These are phyloP conservation scores for Vollenhovia emeryi DNA, from an alignment of 1,140 invertebrate genomes.

Conservation along the genomic window DNA sequence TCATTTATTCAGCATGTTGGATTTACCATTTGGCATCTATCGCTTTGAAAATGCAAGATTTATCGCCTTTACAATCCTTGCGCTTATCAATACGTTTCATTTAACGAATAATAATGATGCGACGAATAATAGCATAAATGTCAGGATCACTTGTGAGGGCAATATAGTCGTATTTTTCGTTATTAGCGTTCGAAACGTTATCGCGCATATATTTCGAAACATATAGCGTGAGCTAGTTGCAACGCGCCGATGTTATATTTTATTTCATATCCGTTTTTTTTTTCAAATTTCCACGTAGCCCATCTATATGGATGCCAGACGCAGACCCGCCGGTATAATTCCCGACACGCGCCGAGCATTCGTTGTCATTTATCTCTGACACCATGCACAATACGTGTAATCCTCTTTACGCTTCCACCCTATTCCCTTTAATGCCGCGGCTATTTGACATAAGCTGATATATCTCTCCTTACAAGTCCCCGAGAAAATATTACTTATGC, in stretches of 20 bases:
- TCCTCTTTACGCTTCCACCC: conserved; percentile 72
- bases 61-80: not conserved
- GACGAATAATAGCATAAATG: conserved; percentile 26
- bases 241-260: conserved; percentile 39
- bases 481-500: conserved; percentile 54
- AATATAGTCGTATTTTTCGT: conserved; percentile 24
- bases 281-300: conserved; percentile 50
- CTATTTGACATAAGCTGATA: conserved; percentile 69
- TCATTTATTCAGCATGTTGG: conserved; percentile 1
- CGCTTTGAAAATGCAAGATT: conserved; percentile 27
- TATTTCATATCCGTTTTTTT: conserved; percentile 47
- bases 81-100: conserved; percentile 26
- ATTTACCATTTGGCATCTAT: not conserved
- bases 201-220: conserved; percentile 23
- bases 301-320: conserved; percentile 64
- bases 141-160: not conserved
- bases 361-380: conserved; percentile 75
- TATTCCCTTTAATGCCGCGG: conserved; percentile 66
- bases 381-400: conserved; percentile 72
- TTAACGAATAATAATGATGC: conserved; percentile 25
- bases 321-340: conserved; percentile 63
- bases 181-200: conserved; percentile 27
- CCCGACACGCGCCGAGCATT: conserved; percentile 69
- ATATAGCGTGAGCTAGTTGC: not conserved
- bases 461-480: conserved; percentile 61